phyloP scores from a whole-genome alignment of 1,140 invertebrate species.

The Meloidogyne exigua region DNA sequence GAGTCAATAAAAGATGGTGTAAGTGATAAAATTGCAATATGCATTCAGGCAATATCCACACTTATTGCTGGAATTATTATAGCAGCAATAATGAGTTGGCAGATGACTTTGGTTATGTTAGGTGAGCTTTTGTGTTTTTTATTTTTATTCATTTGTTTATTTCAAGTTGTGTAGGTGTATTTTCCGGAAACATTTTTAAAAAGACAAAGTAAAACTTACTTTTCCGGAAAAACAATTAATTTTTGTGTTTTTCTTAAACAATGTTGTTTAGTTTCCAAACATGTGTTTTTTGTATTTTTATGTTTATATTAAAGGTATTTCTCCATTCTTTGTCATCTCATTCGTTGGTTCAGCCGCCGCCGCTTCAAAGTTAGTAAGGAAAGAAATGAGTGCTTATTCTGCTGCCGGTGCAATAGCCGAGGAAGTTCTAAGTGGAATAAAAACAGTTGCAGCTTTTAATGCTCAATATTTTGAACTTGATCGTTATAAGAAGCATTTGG shows the following conservation, averaged over 20 bases:
- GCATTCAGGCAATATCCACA: constrained; percentile 68
- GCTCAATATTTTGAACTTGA: constrained; percentile 73
- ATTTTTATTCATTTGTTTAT: neutral
- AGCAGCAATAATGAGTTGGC: constrained; percentile 52
- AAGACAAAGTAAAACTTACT: no score
- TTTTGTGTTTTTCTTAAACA: no score
- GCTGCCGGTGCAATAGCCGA: constrained; percentile 77
- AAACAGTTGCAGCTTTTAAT: constrained; percentile 79
- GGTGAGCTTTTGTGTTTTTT: constrained; percentile 32
- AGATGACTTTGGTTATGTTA: constrained; percentile 53
- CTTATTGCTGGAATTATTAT: constrained; percentile 46
- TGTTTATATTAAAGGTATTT: neutral
- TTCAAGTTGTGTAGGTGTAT: no score
- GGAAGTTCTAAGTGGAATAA: constrained; percentile 76
- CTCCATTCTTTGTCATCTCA: constrained; percentile 48
- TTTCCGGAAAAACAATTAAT: neutral
- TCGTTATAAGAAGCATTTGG: constrained; percentile 68
- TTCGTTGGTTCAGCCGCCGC: constrained; percentile 48
- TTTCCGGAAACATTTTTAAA: neutral
- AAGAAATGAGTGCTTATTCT: constrained; percentile 77
- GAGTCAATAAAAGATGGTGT: constrained; percentile 84
- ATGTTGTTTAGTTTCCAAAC: no score
- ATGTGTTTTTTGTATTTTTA: neutral
- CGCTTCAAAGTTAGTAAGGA: constrained; percentile 66
- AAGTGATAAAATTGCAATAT: constrained; percentile 80